Conservation (phyloP, 2,888 invertebrate species). For the Thymelicus sylvestris region DNA sequence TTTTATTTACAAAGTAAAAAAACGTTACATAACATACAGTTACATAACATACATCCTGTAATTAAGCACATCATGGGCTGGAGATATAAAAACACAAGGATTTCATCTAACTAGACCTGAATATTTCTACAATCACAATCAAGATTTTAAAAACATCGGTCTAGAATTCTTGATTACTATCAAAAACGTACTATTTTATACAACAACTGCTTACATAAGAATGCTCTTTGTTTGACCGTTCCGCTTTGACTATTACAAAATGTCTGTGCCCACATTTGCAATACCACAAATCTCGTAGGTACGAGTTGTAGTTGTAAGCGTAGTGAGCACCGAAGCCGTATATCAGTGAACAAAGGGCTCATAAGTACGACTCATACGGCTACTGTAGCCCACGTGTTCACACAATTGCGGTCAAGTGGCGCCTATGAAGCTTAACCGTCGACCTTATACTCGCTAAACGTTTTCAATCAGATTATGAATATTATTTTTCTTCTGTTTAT, state of each 20-base stretch:
- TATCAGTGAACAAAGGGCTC: constrained; percentile 30
- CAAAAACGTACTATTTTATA: background rate
- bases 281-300: constrained; percentile 6
- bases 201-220: background rate
- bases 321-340: constrained; percentile 16
- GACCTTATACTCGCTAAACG: constrained; percentile 61
- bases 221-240: background rate
- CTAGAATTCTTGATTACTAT: too few species aligned
- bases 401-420: constrained; percentile 69
- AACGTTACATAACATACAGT: too few species aligned
- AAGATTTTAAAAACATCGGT: background rate
- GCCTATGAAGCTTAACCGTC: constrained; percentile 66
- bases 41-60: too few species aligned
- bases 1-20: too few species aligned
- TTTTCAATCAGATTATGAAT: constrained; percentile 60
- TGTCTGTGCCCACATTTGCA: constrained; percentile 7
- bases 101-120: too few species aligned
- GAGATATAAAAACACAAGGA: too few species aligned
- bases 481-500: constrained; percentile 50
- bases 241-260: constrained; percentile 2
- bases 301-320: too few species aligned
- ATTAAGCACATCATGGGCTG: too few species aligned
- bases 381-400: constrained; percentile 36
- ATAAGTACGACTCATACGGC: constrained; percentile 13
- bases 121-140: background rate